Conservation (phyloP, 1,140 invertebrate genomes). For the Drosophila funebris region DNA sequence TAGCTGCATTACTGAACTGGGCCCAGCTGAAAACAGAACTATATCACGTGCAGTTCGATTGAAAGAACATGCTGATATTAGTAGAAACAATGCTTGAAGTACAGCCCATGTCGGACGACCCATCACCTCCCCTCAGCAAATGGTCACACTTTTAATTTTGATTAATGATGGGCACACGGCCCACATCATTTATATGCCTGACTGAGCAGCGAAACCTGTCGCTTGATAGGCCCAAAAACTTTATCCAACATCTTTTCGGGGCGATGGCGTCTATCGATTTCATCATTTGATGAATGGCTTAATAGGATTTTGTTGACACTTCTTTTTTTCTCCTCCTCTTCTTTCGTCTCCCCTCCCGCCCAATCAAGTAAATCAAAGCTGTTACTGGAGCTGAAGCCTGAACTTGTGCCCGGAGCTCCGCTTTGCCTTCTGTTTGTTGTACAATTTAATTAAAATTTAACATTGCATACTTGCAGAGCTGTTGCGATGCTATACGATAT, state of each 20-base stretch:
- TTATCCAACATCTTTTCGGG: slow-evolving; percentile 19
- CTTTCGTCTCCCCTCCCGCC: not conserved
- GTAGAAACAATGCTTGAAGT: not conserved
- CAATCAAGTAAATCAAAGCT: slow-evolving; percentile 1
- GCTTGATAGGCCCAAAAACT: slow-evolving; percentile 31
- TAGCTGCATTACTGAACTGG: not conserved
- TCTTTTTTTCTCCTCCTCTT: slow-evolving; percentile 2
- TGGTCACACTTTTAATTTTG: slow-evolving; percentile 75
- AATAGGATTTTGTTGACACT: slow-evolving; percentile 63
- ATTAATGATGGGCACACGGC: slow-evolving; percentile 61
- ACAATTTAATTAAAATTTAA: slow-evolving; percentile 79
- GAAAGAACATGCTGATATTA: slow-evolving; percentile 1
- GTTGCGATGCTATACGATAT: slow-evolving; percentile 43
- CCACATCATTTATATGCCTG: slow-evolving; percentile 74
- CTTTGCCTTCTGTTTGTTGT: slow-evolving; percentile 24
- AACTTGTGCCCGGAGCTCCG: slow-evolving; percentile 1
- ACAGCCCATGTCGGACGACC: not conserved
- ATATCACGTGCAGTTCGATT: not conserved
- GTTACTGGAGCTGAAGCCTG: not conserved
- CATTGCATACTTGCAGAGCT: slow-evolving; percentile 52
- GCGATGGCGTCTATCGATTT: slow-evolving; percentile 54
- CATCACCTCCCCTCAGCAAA: slow-evolving; percentile 3
- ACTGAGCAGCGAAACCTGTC: slow-evolving; percentile 42
- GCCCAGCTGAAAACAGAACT: not conserved
- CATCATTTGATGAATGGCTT: slow-evolving; percentile 67